Base-by-base conservation (phyloP, 2,113 vertebrate species). In the Eudyptes chrysolophus region DNA sequence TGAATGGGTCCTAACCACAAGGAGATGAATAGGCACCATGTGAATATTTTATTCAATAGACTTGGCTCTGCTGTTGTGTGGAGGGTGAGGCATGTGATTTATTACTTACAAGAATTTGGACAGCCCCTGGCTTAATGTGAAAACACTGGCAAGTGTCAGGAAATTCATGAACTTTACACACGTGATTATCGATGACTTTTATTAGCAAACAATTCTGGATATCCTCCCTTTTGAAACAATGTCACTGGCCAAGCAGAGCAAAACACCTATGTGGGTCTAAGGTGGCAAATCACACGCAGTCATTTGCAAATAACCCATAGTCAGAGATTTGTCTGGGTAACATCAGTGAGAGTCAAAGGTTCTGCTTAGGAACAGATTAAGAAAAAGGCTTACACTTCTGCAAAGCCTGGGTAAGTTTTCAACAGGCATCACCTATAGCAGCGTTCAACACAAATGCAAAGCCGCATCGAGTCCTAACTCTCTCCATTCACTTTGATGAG, bases 41-140 rank as follows among this genome's bases (percentile, higher is more conserved):
- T 93, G 95, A 97, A 84, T 88, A 92, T 97, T 96, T 87, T 46
- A 85, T 87, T 96, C 92, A 90, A 42, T 93, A 94, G 92, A 94
- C 82, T 93, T 94, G 89, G 89, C 95, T 94, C 82, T 66, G 74
- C 58, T 49, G 36, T 25, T 95, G 89, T 87, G 81, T 51, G 58
- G 62, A 91, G 94, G 95, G 95, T 93, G 95, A 96, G 94, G 96
- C 94, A 40, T 93, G 13, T 96, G 94, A 96, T 97, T 96, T 96
- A 97, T 95, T 92, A 91, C 94, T 86, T 95, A 92, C 89, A 96
- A 94, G 95, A 97, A 97, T 93, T 80, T 95, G 75, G 94, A 96
- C 94, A 96, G 92, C 78, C 94, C 79, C 82, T 97, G 93, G 87
- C 92, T 97, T 95, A 95, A 91, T 0, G 62, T 90, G 94, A 92